Evolutionary conservation across 2,797 vertebrate species (phyloP), one percentile per base, ranked within the genome.

Genomic region (Cichlasoma orientale): DNA sequence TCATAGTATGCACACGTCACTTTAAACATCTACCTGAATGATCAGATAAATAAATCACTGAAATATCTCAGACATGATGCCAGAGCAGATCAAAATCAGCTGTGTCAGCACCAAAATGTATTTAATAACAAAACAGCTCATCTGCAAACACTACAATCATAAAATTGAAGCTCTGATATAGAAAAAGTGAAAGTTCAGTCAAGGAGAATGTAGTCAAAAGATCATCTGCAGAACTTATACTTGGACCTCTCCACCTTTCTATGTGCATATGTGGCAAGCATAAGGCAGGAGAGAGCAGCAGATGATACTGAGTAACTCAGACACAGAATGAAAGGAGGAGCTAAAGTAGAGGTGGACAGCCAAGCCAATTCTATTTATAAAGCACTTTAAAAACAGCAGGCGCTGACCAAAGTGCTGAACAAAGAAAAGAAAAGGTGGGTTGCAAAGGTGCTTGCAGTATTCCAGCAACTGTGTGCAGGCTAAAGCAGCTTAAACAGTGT

Each of bases 171-270:
- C 41, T 41, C 36, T 41, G 21, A 41, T 25, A 16, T 25, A 63
- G 59, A 25, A 41, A 41, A 14, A 3, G 36, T 41, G 14, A 25
- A 4, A 16, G 21, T 63, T 18, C 14, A 44, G 36, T 63, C 10
- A 18, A 14, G 23, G 33, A 9, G 10, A 36, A 8, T 33, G 2
- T 2, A 33, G 9, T 11, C 33, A 63, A 63, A 63, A 44, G 0
- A 44, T 9, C 8, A 36, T 36, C 33, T 36, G 33, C 33, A 36
- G 33, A 36, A 36, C 3, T 36, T 36, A 36, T 36, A 36, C 33
- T 36, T 36, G 9, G 33, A 36, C 33, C 9, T 36, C 33, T 36
- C 8, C 33, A 2, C 36, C 21, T 0, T 63, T 25, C 36, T 63
- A 3, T 25, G 14, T 36, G 21, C 36, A 44, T 63, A 25, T 9